Conservation (phyloP, 1,140 invertebrate genomes). For the Fopius arisanus region DNA sequence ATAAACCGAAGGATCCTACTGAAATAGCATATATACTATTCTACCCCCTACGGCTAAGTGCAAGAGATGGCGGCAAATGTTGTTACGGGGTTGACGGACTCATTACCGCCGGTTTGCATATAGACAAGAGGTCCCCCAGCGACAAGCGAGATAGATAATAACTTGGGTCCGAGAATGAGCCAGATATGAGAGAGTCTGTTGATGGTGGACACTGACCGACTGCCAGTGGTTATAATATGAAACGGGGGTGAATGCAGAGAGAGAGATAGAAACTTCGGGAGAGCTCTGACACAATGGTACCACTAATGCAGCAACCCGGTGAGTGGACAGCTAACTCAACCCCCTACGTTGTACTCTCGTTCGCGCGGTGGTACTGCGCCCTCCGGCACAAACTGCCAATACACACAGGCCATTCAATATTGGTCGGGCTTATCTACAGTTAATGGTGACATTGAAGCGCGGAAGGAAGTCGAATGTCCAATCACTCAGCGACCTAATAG, state of each 20-base stretch:
- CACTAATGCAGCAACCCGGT: conserved; percentile 60
- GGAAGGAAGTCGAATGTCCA: conserved; percentile 15
- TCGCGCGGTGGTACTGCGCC: conserved; percentile 18
- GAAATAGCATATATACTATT: conserved; percentile 49
- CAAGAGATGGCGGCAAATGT: conserved; percentile 62
- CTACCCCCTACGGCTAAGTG: conserved; percentile 54
- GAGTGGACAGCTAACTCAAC: conserved; percentile 33
- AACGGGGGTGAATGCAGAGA: background rate
- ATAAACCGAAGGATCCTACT: conserved; percentile 51
- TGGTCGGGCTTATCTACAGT: conserved; percentile 58
- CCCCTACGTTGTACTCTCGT: background rate
- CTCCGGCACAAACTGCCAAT: conserved; percentile 55
- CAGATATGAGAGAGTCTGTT: conserved; percentile 8
- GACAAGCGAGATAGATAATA: background rate
- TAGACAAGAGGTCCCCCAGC: conserved; percentile 44
- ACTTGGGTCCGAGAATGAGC: conserved; percentile 26
- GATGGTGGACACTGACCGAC: conserved; percentile 59
- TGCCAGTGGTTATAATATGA: conserved; percentile 38
- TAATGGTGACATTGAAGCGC: conserved; percentile 47
- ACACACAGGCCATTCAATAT: conserved; percentile 56
- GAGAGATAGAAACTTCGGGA: background rate
- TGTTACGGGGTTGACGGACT: conserved; percentile 64
- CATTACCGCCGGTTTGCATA: conserved; percentile 64
- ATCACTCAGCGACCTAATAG: background rate
- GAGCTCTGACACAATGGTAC: conserved; percentile 57